These are phyloP conservation scores for Leptinotarsa tumamoca DNA, from an alignment of 2,888 invertebrate genomes.

Conservation along the genomic window DNA sequence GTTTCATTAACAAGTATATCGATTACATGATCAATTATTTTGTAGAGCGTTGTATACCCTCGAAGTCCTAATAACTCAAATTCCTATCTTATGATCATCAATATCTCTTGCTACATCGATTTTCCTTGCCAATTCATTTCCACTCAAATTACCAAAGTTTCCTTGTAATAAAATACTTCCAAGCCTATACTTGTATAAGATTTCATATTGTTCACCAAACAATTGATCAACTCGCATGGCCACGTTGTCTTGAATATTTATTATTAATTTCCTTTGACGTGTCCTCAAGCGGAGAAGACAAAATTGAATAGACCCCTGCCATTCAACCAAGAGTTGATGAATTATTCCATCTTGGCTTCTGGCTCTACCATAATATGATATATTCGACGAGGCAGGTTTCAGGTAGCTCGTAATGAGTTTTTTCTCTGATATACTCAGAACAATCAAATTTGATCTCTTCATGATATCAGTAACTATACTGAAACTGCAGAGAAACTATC, in stretches of 20 bases:
- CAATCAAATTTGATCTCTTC: too few relatives aligned
- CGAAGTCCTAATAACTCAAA: conserved; percentile 1
- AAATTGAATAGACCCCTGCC: conserved; percentile 16
- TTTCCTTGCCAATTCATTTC: conserved; percentile 13
- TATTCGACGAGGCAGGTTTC: not conserved
- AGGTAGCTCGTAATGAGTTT: too few relatives aligned
- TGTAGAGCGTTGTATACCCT: not conserved
- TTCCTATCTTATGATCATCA: conserved; percentile 5
- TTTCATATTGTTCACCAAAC: conserved; percentile 33
- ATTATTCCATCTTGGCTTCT: conserved; percentile 7
- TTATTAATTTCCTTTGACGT: conserved; percentile 40
- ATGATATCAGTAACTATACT: too few relatives aligned
- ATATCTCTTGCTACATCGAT: not conserved
- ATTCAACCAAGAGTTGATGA: conserved; percentile 1
- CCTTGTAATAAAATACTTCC: conserved; percentile 5
- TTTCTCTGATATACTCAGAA: too few relatives aligned
- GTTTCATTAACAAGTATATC: too few relatives aligned
- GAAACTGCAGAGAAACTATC: too few relatives aligned
- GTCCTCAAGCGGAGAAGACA: conserved; percentile 22
- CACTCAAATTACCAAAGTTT: conserved; percentile 8
- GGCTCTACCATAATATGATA: not conserved
- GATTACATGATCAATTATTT: not conserved
- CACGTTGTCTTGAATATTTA: conserved; percentile 29
- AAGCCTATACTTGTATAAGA: conserved; percentile 19
- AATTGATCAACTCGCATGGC: conserved; percentile 34